These are phyloP conservation scores for Psittacula cyanocephala DNA, from an alignment of 2,113 vertebrate genomes.

Conservation along the genomic window DNA sequence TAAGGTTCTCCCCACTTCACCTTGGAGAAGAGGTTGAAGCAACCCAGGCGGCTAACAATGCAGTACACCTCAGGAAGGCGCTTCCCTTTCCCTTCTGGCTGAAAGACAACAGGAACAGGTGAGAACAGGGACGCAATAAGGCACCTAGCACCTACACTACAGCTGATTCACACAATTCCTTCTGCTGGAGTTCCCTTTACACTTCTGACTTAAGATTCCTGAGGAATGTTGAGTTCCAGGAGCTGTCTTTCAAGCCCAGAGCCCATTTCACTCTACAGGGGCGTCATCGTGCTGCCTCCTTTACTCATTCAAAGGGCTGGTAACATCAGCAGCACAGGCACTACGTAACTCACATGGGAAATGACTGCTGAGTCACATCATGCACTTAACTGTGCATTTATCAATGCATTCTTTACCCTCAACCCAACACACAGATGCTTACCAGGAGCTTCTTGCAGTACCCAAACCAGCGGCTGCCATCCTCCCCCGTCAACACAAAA, in stretches of 20 bases:
- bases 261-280: not conserved
- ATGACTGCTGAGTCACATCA: not conserved
- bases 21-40: constrained; percentile 98
- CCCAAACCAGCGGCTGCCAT: constrained; percentile 96
- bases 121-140: not conserved
- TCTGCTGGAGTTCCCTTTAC: not conserved
- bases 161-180: not conserved
- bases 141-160: not conserved
- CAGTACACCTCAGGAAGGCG: constrained; percentile 96
- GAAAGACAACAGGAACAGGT: constrained; percentile 40
- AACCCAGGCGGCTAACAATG: constrained; percentile 94
- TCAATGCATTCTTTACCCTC: not conserved
- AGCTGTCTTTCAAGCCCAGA: not conserved
- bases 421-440: constrained; percentile 59
- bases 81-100: constrained; percentile 92
- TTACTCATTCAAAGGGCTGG: not conserved
- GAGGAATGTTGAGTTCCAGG: not conserved
- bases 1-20: constrained; percentile 71
- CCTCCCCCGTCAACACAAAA: constrained; percentile 95
- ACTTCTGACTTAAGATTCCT: not conserved
- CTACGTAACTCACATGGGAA: not conserved
- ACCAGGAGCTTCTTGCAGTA: constrained; percentile 98
- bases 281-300: not conserved
- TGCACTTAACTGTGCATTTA: not conserved
- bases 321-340: not conserved